phyloP scores from a whole-genome alignment of 1,140 invertebrate genomes.

The Camponotus floridanus region DNA sequence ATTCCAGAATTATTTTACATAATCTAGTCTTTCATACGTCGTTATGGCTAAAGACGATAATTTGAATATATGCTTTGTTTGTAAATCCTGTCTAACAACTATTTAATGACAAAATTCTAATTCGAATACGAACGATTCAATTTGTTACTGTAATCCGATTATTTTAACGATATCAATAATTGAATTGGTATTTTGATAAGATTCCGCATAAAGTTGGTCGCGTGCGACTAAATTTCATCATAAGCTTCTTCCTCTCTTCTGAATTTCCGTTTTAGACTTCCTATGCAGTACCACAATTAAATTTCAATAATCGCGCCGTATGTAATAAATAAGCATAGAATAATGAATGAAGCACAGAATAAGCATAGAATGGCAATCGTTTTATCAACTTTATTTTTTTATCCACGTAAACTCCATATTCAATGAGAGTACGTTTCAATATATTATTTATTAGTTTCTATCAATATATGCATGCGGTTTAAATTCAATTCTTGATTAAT shows the following conservation, averaged over 20 bases:
- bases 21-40: neutral
- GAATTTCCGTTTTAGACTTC: no score
- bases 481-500: no score
- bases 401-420: no score
- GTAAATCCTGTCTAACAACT: no score
- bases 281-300: no score
- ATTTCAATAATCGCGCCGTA: no score
- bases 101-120: neutral
- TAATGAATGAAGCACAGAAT: no score
- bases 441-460: no score
- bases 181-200: no score
- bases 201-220: neutral
- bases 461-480: no score
- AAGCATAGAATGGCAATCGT: neutral
- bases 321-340: no score
- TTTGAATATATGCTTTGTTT: neutral
- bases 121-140: neutral
- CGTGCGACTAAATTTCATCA: neutral
- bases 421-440: no score
- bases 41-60: neutral
- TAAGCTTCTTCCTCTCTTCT: neutral
- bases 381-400: neutral
- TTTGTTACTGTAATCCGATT: neutral
- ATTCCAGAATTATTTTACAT: neutral
- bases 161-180: conserved; percentile 2